These are phyloP conservation scores for Sinosuthora webbiana DNA, from an alignment of 2,113 vertebrate species.

Conservation along the genomic window DNA sequence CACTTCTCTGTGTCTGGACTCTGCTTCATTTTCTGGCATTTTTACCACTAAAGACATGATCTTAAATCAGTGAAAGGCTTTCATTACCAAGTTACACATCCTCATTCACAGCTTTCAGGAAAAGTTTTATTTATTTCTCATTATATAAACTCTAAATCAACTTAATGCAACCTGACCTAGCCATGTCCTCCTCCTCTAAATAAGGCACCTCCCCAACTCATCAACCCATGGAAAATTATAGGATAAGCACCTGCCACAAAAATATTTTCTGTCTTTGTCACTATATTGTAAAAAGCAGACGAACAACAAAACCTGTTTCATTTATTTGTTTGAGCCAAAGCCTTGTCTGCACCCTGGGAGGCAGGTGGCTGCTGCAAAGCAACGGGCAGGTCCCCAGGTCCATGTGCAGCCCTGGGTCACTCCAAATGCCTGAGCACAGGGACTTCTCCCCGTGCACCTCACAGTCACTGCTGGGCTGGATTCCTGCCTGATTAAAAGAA, in stretches of 20 bases:
- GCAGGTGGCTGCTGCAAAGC: neutral
- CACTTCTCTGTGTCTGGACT: neutral
- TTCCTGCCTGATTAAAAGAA: rapidly evolving
- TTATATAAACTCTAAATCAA: conserved; percentile 25
- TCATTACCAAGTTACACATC: neutral
- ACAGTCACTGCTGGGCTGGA: neutral
- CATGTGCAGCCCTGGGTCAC: neutral
- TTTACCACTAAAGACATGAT: neutral
- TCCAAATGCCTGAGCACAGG: rapidly evolving
- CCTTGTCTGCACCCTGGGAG: neutral
- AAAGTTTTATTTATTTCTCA: conserved; percentile 18
- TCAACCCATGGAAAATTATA: conserved; percentile 27
- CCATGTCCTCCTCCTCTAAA: neutral
- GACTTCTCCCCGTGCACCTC: neutral
- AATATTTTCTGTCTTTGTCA: conserved; percentile 29
- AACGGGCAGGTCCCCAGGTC: neutral
- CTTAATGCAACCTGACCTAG: conserved; percentile 20
- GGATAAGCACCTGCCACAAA: conserved; percentile 31
- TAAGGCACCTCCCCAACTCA: conserved; percentile 7
- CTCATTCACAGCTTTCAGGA: neutral
- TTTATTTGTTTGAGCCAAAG: neutral
- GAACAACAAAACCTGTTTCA: neutral
- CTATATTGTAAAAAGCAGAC: conserved; percentile 6
- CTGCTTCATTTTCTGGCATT: neutral
- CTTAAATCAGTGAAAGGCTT: neutral